Base-by-base conservation (phyloP, 2,888 invertebrate genomes). In the Hyles lineata region DNA sequence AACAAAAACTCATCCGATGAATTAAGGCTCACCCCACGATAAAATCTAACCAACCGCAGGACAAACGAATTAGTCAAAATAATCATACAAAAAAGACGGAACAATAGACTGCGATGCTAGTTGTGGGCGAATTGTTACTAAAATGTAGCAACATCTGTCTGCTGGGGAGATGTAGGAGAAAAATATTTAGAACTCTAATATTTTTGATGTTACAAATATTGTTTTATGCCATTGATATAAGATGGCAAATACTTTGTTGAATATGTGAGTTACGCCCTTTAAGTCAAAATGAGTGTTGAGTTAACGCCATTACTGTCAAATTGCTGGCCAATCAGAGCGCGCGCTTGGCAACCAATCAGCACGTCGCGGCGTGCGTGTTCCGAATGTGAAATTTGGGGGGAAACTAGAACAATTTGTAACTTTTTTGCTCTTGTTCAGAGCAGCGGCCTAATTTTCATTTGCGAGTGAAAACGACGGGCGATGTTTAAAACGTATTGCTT, bases 301-400 rank as follows among this genome's bases (percentile, higher is more conserved):
- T 91, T 93, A 93, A 94, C 94, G 93, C 94, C 94, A 94, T 94
- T 93, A 92, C 90, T 94, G 93, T 93, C 93, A 93, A 92, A 92
- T 90, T 90, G 91, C 89, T 79, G 82, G 94, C 94, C 94, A 94
- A 94, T 94, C 92, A 89, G 87, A 83, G 84, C 75, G 80, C 76
- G 84, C 86, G 80, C 84, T 83, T 83, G 80, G 86, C 85, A 82
- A 89, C 94, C 94, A 94, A 94, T 94, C 86, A 87, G 82, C 73
- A 84, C 74, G 76, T 75, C 75, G 82, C 81, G 80, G 80, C 79
- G 82, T 83, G 86, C 93, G 92, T 92, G 93, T 87, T 89, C 82
- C 79, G 92, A 93, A 93, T 94, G 88, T 89, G 86, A 91, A 92
- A 90, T 93, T 93, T 89, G 86, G 89, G 91, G 91, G 87, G 86